Conservation (phyloP, 2,797 vertebrate genomes). For the Gobio occitaniae region DNA sequence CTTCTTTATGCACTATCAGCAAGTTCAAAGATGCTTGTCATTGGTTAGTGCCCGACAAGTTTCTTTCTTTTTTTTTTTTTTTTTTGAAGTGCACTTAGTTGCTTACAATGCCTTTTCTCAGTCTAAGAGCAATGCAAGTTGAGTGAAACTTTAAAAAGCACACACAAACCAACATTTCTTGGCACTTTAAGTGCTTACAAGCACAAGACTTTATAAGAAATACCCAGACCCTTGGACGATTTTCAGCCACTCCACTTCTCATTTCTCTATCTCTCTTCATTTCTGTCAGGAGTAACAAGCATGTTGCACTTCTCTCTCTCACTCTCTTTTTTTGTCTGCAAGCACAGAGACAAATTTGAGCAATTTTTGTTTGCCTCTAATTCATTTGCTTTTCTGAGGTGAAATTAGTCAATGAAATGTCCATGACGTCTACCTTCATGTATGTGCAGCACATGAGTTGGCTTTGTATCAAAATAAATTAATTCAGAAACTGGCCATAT, state of each 20-base stretch:
- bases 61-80: no score
- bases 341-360: neutral
- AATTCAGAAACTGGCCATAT: neutral
- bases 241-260: conserved; percentile 28
- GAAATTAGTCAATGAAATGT: neutral
- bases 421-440: neutral
- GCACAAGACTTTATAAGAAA: conserved; percentile 28
- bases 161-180: conserved; percentile 37
- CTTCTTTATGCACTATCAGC: conserved; percentile 35
- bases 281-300: conserved; percentile 33
- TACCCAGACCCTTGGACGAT: conserved; percentile 40
- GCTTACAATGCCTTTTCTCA: conserved; percentile 30
- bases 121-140: neutral
- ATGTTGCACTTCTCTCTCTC: conserved; percentile 21
- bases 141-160: conserved; percentile 41
- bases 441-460: conserved; percentile 12
- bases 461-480: conserved; percentile 22
- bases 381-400: neutral
- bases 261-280: conserved; percentile 26
- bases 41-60: conserved; percentile 32
- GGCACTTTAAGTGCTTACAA: conserved; percentile 43
- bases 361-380: neutral
- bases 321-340: neutral
- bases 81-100: conserved; percentile 50
- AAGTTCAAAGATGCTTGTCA: conserved; percentile 38